Conservation (phyloP, 2,113 vertebrate genomes). For the Petaurus breviceps region DNA sequence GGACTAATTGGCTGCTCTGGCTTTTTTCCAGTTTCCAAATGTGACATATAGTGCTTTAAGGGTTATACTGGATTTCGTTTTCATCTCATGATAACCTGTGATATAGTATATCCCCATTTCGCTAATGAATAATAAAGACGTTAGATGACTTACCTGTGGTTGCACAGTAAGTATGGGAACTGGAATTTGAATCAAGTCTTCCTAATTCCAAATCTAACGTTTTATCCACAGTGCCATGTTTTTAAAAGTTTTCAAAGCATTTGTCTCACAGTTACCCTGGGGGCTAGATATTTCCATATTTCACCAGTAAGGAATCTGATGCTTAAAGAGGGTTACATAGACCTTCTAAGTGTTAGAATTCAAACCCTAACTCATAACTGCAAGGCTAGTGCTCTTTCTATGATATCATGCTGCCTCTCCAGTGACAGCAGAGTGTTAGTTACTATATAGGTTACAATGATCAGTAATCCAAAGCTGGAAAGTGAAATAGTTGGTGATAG, state of each 20-base stretch:
- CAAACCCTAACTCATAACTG: neutral
- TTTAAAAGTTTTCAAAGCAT: neutral
- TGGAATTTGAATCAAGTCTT: neutral
- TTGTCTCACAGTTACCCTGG: neutral
- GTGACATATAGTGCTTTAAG: neutral
- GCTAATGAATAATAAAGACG: neutral
- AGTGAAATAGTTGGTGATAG: constrained; percentile 14
- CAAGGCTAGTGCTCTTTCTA: neutral
- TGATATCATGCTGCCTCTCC: neutral
- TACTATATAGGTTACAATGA: neutral
- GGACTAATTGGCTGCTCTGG: too few relatives aligned
- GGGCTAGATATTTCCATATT: neutral
- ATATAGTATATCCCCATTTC: neutral
- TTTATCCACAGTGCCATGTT: neutral
- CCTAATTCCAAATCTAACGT: neutral
- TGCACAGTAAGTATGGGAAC: neutral
- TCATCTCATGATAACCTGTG: neutral
- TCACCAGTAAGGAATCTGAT: neutral
- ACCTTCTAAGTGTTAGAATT: neutral
- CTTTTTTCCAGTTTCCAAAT: too few relatives aligned
- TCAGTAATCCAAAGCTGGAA: neutral
- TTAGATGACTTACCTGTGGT: neutral
- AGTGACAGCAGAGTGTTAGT: neutral
- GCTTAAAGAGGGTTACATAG: neutral
- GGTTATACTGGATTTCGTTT: neutral